Evolutionary conservation across 2,888 invertebrate species (phyloP), one percentile per base, ranked within the genome.

Genomic region (Suillia variegata): DNA sequence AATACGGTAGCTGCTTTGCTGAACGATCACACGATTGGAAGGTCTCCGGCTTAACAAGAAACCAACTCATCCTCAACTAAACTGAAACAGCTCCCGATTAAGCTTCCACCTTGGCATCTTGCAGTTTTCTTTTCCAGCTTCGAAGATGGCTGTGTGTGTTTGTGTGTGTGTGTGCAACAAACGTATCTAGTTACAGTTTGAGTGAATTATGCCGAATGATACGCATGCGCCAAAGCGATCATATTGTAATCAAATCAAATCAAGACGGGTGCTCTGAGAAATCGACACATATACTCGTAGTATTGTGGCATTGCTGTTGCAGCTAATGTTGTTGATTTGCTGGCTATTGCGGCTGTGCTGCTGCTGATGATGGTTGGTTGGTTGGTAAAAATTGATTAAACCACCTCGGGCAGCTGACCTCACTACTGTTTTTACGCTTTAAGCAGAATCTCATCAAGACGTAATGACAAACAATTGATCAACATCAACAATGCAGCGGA

Each of bases 381-480:
- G 17, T 52, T 67, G 75, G 67, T 65, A 67, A 68, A 78, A 76
- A 77, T 78, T 78, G 80, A 78, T 80, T 80, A 76, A 75, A 74
- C 75, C 76, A 78, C 75, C 75, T 70, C 74, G 53, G 69, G 61
- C 69, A 63, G 63, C 65, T 78, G 79, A 80, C 81, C 80, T 74
- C 68, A 80, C 80, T 81, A 79, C 78, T 80, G 78, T 75, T 81
- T 77, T 80, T 80, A 78, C 77, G 79, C 75, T 76, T 76, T 78
- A 79, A 78, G 73, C 75, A 78, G 79, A 78, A 75, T 75, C 80
- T 79, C 78, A 78, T 79, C 78, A 78, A 69, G 76, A 61, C 66
- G 67, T 72, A 72, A 72, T 72, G 76, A 73, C 75, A 74, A 26
- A 26, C 26, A 26, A 26, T 26, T 26, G 26, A 26, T 26, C 26